Evolutionary conservation across 2,888 invertebrate genomes (phyloP).

Genomic region (Cybosia mesomella): DNA sequence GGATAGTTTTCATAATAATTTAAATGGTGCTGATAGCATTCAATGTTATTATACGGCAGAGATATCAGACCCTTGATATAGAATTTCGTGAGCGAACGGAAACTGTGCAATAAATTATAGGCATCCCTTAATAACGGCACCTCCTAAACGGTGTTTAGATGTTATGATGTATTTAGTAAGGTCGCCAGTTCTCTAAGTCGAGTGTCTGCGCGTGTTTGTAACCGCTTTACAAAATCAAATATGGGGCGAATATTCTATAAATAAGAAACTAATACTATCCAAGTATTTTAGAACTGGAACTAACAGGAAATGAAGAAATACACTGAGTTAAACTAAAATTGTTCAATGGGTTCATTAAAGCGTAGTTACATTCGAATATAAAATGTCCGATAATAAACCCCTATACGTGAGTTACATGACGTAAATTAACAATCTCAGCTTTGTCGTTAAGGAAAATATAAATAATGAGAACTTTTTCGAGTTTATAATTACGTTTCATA

Average conservation of each 20-base stretch:
- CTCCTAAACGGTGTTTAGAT: conserved; percentile 71
- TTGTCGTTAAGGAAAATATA: conserved; percentile 31
- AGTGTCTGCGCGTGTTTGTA: conserved; percentile 42
- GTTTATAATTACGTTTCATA: conserved; percentile 33
- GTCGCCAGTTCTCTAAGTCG: conserved; percentile 60
- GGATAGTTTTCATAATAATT: conserved; percentile 80
- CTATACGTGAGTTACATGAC: conserved; percentile 31
- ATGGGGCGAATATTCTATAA: conserved; percentile 55
- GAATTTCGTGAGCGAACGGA: conserved; percentile 72
- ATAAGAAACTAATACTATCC: conserved; percentile 48
- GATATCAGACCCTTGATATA: conserved; percentile 74
- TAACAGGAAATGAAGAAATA: conserved; percentile 50
- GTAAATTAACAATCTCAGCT: conserved; percentile 29
- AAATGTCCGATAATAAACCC: conserved; percentile 35
- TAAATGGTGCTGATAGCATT: conserved; percentile 74
- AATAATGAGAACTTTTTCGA: conserved; percentile 16
- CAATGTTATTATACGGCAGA: conserved; percentile 69
- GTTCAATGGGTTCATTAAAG: conserved; percentile 39
- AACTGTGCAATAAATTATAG: conserved; percentile 78
- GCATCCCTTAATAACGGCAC: conserved; percentile 64
- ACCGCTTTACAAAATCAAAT: conserved; percentile 51
- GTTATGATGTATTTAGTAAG: conserved; percentile 70
- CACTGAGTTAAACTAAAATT: conserved; percentile 45
- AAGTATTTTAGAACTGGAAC: conserved; percentile 37
- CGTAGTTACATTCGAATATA: conserved; percentile 36